Evolutionary conservation across 1,140 invertebrate genomes (phyloP).

Genomic region (Panonychus citri): DNA sequence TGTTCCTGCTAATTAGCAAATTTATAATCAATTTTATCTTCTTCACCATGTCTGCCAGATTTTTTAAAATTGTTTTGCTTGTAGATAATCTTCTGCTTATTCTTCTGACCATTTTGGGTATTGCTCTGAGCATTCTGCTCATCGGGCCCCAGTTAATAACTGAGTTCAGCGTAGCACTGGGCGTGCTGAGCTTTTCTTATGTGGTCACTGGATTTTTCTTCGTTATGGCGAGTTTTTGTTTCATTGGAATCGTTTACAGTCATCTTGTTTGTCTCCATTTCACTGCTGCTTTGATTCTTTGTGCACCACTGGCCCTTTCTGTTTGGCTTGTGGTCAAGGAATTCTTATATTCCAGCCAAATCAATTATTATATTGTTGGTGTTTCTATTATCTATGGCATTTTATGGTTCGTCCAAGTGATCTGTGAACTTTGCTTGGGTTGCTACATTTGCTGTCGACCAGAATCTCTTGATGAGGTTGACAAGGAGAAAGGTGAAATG

Average conservation of each 20-base stretch:
- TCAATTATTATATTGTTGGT: not conserved
- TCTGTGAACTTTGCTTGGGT: not conserved
- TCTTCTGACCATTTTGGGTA: not conserved
- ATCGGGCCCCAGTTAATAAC: not conserved
- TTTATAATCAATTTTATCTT: not conserved
- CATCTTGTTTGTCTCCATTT: not conserved
- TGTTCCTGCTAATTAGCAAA: too few species aligned
- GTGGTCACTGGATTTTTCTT: not conserved
- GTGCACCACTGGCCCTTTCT: not conserved
- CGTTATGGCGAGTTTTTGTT: not conserved
- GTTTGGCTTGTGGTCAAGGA: not conserved
- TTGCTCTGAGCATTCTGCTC: not conserved
- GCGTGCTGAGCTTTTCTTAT: not conserved
- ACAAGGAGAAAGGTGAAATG: not conserved
- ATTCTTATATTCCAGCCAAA: not conserved
- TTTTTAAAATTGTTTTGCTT: slow-evolving; percentile 1
- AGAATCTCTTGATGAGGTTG: not conserved
- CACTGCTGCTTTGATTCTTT: not conserved
- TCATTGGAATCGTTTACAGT: not conserved
- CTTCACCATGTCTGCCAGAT: not conserved
- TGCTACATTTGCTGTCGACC: not conserved
- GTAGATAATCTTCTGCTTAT: not conserved
- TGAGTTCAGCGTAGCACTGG: not conserved
- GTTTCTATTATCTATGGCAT: not conserved
- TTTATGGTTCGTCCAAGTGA: not conserved